Conservation (phyloP, 2,113 vertebrate genomes). For the Balaeniceps rex region DNA sequence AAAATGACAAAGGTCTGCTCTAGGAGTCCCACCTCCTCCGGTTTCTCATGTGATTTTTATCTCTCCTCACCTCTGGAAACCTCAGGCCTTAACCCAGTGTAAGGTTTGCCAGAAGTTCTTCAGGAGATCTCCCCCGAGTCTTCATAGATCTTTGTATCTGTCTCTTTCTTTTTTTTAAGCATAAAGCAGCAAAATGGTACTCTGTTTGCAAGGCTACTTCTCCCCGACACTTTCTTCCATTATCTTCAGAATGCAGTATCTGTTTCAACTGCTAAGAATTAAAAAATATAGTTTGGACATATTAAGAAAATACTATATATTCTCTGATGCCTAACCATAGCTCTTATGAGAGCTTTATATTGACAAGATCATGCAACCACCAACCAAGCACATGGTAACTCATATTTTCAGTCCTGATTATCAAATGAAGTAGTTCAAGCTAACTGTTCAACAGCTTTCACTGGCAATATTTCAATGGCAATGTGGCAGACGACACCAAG, state of each 20-base stretch:
- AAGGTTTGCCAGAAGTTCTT: background rate
- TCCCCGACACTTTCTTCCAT: background rate
- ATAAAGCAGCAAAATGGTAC: background rate
- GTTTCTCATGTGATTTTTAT: background rate
- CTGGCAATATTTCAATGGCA: background rate
- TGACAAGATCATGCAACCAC: background rate
- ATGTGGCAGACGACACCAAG: background rate
- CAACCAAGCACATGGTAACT: background rate
- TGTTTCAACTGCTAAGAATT: background rate
- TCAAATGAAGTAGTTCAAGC: background rate
- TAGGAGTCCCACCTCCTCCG: background rate
- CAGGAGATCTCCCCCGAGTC: no score
- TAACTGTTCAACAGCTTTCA: background rate
- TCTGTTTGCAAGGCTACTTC: background rate
- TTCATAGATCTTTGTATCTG: background rate
- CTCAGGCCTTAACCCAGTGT: background rate
- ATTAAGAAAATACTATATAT: background rate
- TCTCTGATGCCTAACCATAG: background rate
- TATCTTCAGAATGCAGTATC: background rate
- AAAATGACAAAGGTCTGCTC: background rate
- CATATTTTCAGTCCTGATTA: background rate
- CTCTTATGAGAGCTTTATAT: background rate
- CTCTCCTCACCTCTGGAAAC: background rate
- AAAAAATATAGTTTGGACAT: background rate
- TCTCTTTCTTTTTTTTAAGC: background rate